Percentiles rank a stretch among this genome's conserved stretches.
Conservation (phyloP, 1,140 invertebrate species). For the Brachionus koreanus region DNA sequence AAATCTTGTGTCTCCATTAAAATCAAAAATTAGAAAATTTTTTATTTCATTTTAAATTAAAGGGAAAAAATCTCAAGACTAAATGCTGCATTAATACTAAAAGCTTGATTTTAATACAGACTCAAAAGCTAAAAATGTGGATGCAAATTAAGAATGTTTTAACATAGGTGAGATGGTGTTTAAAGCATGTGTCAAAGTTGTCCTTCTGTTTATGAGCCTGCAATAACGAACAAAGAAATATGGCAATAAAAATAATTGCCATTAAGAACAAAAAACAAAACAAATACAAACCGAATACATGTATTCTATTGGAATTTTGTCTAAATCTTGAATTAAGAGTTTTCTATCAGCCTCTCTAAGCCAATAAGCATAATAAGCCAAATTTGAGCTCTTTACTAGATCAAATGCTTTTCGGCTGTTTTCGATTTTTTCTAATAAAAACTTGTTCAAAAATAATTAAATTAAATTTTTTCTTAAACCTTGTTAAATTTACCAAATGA, state of each 20-base stretch:
- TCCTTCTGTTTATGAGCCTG: no score
- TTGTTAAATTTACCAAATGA: neutral
- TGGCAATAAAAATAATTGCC: neutral
- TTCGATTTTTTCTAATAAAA: constrained; percentile 14
- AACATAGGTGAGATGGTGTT: no score
- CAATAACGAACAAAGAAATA: no score
- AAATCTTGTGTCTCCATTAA: no score
- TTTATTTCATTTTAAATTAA: no score
- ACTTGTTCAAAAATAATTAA: neutral
- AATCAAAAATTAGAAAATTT: no score
- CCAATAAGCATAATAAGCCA: constrained; percentile 33
- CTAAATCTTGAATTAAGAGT: neutral
- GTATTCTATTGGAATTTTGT: constrained; percentile 11
- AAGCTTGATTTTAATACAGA: no score
- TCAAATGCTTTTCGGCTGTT: neutral
- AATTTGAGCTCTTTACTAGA: neutral
- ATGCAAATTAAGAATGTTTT: no score
- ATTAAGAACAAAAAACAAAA: neutral
- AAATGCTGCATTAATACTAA: no score
- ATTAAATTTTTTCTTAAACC: neutral
- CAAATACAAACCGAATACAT: neutral
- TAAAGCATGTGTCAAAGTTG: no score
- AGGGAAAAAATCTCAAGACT: no score
- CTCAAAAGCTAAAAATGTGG: no score
- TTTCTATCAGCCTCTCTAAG: constrained; percentile 3